phyloP scores from a whole-genome alignment of 2,888 invertebrate species.

The Thymelicus lineola region DNA sequence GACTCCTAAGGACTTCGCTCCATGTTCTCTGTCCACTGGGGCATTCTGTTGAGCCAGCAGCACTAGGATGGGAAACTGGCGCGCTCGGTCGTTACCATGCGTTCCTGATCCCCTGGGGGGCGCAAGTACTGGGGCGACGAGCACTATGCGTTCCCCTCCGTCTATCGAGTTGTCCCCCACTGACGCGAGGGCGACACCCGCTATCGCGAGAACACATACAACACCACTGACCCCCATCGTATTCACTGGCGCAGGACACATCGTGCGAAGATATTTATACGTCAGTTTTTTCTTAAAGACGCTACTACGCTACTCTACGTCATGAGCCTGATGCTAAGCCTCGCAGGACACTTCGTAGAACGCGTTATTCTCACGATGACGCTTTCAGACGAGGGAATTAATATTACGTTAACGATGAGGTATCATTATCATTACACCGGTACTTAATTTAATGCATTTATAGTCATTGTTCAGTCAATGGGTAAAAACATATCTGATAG shows the following conservation, averaged over 20 bases:
- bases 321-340: constrained; percentile 45
- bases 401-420: constrained; percentile 35
- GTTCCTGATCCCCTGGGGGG: constrained; percentile 70
- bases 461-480: constrained; percentile 22
- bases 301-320: constrained; percentile 59
- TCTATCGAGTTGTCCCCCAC: constrained; percentile 69
- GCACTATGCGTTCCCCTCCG: constrained; percentile 65
- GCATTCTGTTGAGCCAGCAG: constrained; percentile 63
- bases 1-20: constrained; percentile 64
- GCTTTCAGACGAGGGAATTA: constrained; percentile 46
- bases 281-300: constrained; percentile 64
- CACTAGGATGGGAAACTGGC: constrained; percentile 76
- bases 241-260: constrained; percentile 73
- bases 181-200: constrained; percentile 58
- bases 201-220: constrained; percentile 64
- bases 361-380: constrained; percentile 63
- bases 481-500: constrained; percentile 16
- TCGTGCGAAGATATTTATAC: constrained; percentile 77
- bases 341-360: constrained; percentile 53
- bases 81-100: constrained; percentile 66
- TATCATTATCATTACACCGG: constrained; percentile 18
- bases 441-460: constrained; percentile 32
- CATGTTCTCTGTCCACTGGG: constrained; percentile 57
- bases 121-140: constrained; percentile 74
- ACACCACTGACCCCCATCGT: constrained; percentile 72